Percentiles rank a stretch among this genome's conserved stretches.
These are phyloP conservation scores for Dipodomys ordii DNA, from an alignment of 2,113 vertebrate genomes.

Conservation along the genomic window DNA sequence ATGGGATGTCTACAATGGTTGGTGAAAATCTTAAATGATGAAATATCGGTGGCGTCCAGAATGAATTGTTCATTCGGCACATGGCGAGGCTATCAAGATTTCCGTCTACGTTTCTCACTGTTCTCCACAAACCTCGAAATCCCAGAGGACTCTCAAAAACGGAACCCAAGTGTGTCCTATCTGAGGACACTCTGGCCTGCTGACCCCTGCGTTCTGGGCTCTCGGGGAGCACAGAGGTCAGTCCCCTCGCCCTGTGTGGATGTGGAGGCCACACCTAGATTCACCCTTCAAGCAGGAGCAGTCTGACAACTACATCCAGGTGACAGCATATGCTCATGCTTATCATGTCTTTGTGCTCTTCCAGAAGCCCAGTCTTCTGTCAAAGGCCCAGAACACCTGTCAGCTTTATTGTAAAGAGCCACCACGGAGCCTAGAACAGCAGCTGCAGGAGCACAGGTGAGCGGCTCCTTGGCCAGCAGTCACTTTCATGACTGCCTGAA, in stretches of 20 bases:
- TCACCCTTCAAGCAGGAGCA: neutral
- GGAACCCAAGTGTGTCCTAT: neutral
- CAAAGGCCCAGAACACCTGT: conserved; percentile 94
- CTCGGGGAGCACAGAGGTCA: neutral
- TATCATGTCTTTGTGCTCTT: conserved; percentile 72
- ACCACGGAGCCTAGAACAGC: conserved; percentile 97
- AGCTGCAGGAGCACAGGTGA: conserved; percentile 98
- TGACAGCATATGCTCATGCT: neutral
- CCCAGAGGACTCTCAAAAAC: neutral
- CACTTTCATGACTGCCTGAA: neutral
- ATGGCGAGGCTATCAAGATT: neutral
- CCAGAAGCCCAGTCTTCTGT: conserved; percentile 91
- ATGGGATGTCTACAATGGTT: neutral
- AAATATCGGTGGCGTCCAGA: neutral
- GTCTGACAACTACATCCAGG: neutral
- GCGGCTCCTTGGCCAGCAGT: neutral
- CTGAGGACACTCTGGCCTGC: neutral
- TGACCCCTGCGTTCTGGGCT: no score
- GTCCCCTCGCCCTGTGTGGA: neutral
- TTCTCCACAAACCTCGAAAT: neutral
- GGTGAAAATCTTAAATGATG: neutral
- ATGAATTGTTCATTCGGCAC: neutral
- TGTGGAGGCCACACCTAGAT: no score
- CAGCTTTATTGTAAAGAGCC: conserved; percentile 96
- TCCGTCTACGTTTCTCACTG: neutral